Evolutionary conservation across 2,797 vertebrate species (phyloP).

Genomic region (Syngnathus acus): DNA sequence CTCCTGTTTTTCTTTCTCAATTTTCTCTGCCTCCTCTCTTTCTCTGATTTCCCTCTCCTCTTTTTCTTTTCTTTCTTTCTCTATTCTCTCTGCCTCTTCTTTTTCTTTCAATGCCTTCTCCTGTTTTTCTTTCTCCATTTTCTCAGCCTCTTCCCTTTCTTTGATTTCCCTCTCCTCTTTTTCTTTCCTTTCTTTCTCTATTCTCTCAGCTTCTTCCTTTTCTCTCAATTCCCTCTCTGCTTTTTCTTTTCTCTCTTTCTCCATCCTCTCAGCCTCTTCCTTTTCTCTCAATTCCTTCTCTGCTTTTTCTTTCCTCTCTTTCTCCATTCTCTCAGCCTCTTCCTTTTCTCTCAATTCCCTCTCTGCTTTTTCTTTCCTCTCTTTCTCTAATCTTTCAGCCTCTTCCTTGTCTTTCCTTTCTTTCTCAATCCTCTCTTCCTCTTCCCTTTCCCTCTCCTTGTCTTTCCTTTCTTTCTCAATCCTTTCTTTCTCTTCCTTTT

Average conservation of each 20-base stretch:
- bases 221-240: slow-evolving; percentile 9
- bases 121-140: not conserved
- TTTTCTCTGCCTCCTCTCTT: not conserved
- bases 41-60: not conserved
- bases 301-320: slow-evolving; percentile 36
- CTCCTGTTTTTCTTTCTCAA: not conserved
- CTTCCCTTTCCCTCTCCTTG: not conserved
- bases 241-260: slow-evolving; percentile 11
- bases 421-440: not conserved
- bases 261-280: slow-evolving; percentile 4
- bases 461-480: not conserved
- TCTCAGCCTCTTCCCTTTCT: slow-evolving; percentile 1
- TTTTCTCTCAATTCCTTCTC: slow-evolving; percentile 10
- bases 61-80: slow-evolving; percentile 8
- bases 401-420: slow-evolving; percentile 11
- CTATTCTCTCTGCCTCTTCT: slow-evolving; percentile 12
- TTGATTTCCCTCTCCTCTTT: not conserved
- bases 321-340: slow-evolving; percentile 11
- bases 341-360: not conserved
- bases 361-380: no score
- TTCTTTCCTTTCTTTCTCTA: not conserved
- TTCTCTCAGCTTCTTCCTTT: not conserved
- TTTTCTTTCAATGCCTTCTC: not conserved
- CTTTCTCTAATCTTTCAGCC: not conserved
- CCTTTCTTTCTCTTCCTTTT: not conserved